Base-by-base conservation (phyloP, 2,797 vertebrate species). In the Gallirallus australis region DNA sequence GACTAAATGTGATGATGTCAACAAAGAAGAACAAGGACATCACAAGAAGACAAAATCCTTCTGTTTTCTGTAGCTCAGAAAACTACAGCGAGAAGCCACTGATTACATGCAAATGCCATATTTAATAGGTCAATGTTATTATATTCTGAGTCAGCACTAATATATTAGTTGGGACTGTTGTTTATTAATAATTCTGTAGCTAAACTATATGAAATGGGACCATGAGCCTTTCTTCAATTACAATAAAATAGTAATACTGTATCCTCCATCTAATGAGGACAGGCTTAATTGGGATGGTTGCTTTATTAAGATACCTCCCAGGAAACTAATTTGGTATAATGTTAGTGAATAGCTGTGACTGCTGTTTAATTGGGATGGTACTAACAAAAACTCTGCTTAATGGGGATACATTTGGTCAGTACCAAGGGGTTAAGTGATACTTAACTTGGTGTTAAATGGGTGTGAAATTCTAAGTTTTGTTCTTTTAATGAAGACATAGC, bases 301-400 rank as follows among this genome's bases (percentile, higher is more conserved):
- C 95, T 97, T 97, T 97, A 97, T 97, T 97, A 97, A 97, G 97
- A 96, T 95, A 96, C 96, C 93, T 97, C 97, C 97, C 97, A 97
- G 96, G 97, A 97, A 97, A 97, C 96, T 96, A 96, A 97, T 97
- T 97, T 94, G 96, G 95, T 91, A 60, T 92, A 97, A 97, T 94
- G 95, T 91, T 96, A 97, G 94, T 97, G 97, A 97, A 97, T 97
- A 97, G 96, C 97, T 96, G 93, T 97, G 96, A 96, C 94, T 95
- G 94, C 93, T 96, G 96, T 96, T 97, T 97, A 97, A 97, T 92
- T 96, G 96, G 96, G 97, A 91, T 91, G 70, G 91, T 94, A 94
- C 93, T 96, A 96, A 96, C 94, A 93, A 96, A 97, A 96, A 97
- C 93, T 83, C 92, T 82, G 76, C 93, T 95, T 95, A 95, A 95